These are phyloP conservation scores for Pholis gunnellus DNA, from an alignment of 2,113 vertebrate genomes.

Conservation along the genomic window DNA sequence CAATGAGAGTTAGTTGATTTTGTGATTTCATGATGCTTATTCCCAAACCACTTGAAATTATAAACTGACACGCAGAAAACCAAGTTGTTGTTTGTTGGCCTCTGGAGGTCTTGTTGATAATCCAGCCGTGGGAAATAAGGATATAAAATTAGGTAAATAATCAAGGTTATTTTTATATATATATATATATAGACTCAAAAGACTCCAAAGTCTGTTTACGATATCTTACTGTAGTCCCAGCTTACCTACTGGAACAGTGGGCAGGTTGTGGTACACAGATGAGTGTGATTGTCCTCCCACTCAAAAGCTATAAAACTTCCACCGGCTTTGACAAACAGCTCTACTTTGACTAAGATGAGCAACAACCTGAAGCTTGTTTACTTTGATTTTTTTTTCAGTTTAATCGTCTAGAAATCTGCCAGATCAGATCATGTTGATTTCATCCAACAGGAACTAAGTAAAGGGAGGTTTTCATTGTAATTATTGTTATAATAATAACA, in stretches of 20 bases:
- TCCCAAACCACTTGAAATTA: neutral
- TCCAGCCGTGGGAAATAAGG: neutral
- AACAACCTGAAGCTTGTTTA: neutral
- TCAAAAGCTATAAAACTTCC: conserved; percentile 47
- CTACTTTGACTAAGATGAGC: neutral
- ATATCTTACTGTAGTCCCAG: conserved; percentile 22
- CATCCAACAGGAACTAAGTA: neutral
- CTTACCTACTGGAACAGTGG: conserved; percentile 64
- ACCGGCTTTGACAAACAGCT: conserved; percentile 29
- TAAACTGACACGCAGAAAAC: neutral
- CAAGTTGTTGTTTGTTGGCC: neutral
- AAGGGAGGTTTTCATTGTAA: neutral
- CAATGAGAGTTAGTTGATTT: neutral
- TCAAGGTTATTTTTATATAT: neutral
- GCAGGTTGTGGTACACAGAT: conserved; percentile 62
- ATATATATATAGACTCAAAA: neutral
- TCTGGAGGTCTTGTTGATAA: neutral
- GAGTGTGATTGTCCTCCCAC: conserved; percentile 58
- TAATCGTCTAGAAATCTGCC: neutral
- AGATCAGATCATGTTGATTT: neutral
- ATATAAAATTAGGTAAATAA: neutral
- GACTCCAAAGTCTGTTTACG: conserved; percentile 8
- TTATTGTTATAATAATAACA: neutral
- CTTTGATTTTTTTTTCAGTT: neutral
- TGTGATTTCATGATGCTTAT: neutral